These are phyloP conservation scores for Zingel zingel DNA, from an alignment of 2,113 vertebrate species.

Conservation along the genomic window DNA sequence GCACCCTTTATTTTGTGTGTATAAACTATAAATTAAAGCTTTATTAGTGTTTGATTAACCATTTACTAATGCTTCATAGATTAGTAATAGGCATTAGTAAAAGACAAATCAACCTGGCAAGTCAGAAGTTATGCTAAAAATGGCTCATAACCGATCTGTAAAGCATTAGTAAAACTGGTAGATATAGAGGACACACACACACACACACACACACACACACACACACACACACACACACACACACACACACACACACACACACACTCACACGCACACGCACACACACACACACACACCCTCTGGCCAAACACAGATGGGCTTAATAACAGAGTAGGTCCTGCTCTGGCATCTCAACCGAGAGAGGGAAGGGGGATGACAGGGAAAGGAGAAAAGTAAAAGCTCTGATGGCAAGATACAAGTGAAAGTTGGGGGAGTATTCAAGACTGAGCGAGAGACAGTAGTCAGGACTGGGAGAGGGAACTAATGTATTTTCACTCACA, in stretches of 20 bases:
- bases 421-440: background rate
- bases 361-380: conserved; percentile 4
- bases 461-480: background rate
- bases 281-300: conserved; percentile 1
- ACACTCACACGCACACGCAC: conserved; percentile 10
- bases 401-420: conserved; percentile 13
- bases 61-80: background rate
- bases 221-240: background rate
- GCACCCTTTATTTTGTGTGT: too few species aligned
- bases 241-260: background rate
- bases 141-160: too few species aligned
- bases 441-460: background rate
- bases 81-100: background rate
- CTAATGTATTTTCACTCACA: background rate
- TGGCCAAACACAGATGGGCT: conserved; percentile 50
- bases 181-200: background rate
- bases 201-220: too few species aligned
- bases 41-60: background rate
- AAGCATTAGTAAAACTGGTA: background rate
- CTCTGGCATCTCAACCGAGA: conserved; percentile 42
- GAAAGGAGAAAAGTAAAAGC: conserved; percentile 7
- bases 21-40: background rate
- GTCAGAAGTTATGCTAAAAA: background rate
- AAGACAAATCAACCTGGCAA: background rate
- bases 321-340: conserved; percentile 65